These are phyloP conservation scores for Augochlora pura DNA, from an alignment of 1,140 invertebrate genomes.

Conservation along the genomic window DNA sequence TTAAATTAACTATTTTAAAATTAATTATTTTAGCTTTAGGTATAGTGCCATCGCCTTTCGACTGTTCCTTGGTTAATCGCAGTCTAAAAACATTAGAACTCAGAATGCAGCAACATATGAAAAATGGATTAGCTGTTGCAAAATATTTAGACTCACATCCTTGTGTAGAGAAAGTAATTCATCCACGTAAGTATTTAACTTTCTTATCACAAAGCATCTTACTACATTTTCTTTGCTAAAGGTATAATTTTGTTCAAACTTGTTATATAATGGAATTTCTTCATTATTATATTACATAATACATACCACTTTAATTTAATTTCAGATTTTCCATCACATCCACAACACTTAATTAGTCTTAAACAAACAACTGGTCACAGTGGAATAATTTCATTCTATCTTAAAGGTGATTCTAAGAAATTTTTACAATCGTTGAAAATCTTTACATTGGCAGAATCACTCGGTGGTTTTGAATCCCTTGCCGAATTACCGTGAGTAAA, in stretches of 20 bases:
- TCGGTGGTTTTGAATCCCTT: conserved; percentile 97
- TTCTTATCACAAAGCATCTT: not conserved
- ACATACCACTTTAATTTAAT: conserved; percentile 39
- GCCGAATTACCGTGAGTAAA: conserved; percentile 90
- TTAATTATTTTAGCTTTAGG: conserved; percentile 85
- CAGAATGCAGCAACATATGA: conserved; percentile 94
- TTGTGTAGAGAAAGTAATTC: conserved; percentile 89
- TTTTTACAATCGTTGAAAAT: conserved; percentile 91
- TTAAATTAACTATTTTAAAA: conserved; percentile 11
- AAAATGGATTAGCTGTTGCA: conserved; percentile 89
- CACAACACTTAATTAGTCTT: conserved; percentile 91
- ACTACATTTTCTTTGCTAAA: not conserved
- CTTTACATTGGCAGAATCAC: conserved; percentile 95
- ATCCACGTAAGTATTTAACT: conserved; percentile 85
- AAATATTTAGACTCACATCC: conserved; percentile 90
- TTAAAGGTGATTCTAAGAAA: conserved; percentile 89
- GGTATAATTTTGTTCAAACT: not conserved
- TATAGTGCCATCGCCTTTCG: conserved; percentile 96
- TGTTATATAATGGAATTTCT: not conserved
- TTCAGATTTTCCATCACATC: conserved; percentile 92
- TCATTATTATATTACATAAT: not conserved
- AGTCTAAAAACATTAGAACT: conserved; percentile 96
- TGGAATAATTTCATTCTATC: conserved; percentile 95
- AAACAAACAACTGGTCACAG: conserved; percentile 94
- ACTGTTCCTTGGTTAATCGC: conserved; percentile 96